phyloP scores from a whole-genome alignment of 1,140 invertebrate species.

The Megalopta genalis region DNA sequence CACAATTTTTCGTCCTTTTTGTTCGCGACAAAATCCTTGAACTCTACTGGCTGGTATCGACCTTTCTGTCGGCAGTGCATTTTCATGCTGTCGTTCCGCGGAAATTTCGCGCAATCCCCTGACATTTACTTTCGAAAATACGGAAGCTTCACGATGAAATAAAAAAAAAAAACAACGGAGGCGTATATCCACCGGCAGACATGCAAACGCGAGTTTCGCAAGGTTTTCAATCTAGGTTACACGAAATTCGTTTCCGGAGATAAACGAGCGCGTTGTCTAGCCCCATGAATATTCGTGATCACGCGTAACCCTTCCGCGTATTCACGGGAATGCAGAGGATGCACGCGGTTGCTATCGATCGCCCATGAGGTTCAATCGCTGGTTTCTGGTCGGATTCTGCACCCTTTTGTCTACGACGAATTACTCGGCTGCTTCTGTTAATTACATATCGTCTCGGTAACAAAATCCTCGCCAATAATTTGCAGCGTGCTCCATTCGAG shows the following conservation, averaged over 20 bases:
- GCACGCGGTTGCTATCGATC: constrained; percentile 19
- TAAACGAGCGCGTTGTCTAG: constrained; percentile 33
- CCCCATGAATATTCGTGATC: constrained; percentile 43
- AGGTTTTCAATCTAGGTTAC: constrained; percentile 35
- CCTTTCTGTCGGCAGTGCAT: neutral
- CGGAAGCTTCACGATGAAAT: no score
- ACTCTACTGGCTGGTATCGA: neutral
- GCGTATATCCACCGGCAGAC: constrained; percentile 4
- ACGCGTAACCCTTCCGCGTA: constrained; percentile 18
- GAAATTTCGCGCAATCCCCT: neutral
- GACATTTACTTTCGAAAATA: constrained; percentile 4
- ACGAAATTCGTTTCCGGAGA: constrained; percentile 42
- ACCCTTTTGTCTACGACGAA: neutral
- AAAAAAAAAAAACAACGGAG: neutral
- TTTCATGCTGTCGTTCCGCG: neutral
- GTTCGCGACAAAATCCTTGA: neutral
- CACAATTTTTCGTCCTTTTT: neutral
- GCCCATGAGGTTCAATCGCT: constrained; percentile 2
- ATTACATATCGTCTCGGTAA: neutral
- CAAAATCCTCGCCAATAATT: neutral
- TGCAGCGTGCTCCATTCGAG: no score
- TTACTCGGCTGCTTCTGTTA: neutral
- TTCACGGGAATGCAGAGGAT: neutral
- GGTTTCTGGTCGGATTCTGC: neutral
- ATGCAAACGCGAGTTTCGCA: neutral